Evolutionary conservation across 2,888 invertebrate species (phyloP), one percentile per base, ranked within the genome.

Genomic region (Napeogenes inachia): DNA sequence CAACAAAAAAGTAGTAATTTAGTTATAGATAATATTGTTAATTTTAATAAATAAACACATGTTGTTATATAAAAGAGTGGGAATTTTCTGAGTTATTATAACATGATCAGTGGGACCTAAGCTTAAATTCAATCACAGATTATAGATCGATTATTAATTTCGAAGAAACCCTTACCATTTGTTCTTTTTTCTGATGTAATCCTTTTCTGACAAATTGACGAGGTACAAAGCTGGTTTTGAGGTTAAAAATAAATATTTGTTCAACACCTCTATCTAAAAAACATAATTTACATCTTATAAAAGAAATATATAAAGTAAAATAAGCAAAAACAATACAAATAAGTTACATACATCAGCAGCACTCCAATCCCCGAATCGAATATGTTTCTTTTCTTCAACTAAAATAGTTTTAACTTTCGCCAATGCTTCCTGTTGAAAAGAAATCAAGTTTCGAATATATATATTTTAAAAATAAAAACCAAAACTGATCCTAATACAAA

Each of bases 111-210:
- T 21, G 21, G 1, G 1, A 21, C 21, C 21, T 21, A 21, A 21
- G 21, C 21, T 21, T 21, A 1, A 21, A 10, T 10, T 42, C 6
- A 2, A 35, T 35, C 4, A 35, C 35, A 35, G 6, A 35, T 35
- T 10, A 42, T 42, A 42, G 3, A 8, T 45, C 30, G 13, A 45
- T 59, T 12, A 21, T 54, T 21, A 57, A 57, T n/a, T 42, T 32
- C 13, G 10, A 50, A 33, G n/a, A 46, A 13, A 87, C 57, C 72
- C 93, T 87, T 89, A 95, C 98, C 98, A 99, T 91, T 99, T 99
- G 81, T 99, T 99, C 91, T 99, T 99, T 92, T 99, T 99, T 75
- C 98, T 94, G 75, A 98, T 97, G 85, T 97, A 99, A 87, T 99
- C 99, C 85, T 98, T 98, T 85, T 99, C 98, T 0, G 99, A 96